Conservation (phyloP, 2,113 vertebrate genomes). For the Columbina picui region DNA sequence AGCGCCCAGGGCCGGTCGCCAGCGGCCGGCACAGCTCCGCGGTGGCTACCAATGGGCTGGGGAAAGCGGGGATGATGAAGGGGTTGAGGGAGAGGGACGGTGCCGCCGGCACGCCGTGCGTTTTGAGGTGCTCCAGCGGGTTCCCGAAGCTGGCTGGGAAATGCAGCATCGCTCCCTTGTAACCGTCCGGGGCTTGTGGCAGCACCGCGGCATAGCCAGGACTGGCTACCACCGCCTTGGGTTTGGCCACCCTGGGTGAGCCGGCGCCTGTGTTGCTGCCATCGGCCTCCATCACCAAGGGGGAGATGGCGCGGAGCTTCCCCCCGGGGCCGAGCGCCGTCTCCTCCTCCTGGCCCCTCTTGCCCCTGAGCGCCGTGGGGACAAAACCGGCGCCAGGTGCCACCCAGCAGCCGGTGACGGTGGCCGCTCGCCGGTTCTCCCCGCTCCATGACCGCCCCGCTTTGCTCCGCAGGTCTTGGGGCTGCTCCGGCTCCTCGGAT, state of each 20-base stretch:
- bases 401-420: constrained; percentile 67
- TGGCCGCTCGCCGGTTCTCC: neutral
- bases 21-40: constrained; percentile 7
- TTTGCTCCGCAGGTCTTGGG: constrained; percentile 16
- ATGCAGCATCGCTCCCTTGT: constrained; percentile 57
- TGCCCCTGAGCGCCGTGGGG: neutral
- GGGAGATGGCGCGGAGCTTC: constrained; percentile 23
- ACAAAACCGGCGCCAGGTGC: neutral
- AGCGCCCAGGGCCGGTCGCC: constrained; percentile 14
- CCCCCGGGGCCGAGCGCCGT: neutral
- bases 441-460: neutral
- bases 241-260: neutral
- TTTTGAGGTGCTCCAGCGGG: constrained; percentile 57
- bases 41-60: constrained; percentile 60
- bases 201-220: neutral
- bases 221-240: neutral
- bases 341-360: neutral
- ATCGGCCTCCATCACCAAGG: neutral
- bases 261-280: neutral
- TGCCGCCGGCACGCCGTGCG: neutral
- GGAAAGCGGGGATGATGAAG: constrained; percentile 73
- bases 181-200: constrained; percentile 28
- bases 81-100: constrained; percentile 55
- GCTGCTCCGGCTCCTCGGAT: neutral
- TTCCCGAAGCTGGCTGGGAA: constrained; percentile 34